Base-by-base conservation (phyloP, 2,113 vertebrate species). In the Saguinus imperator region DNA sequence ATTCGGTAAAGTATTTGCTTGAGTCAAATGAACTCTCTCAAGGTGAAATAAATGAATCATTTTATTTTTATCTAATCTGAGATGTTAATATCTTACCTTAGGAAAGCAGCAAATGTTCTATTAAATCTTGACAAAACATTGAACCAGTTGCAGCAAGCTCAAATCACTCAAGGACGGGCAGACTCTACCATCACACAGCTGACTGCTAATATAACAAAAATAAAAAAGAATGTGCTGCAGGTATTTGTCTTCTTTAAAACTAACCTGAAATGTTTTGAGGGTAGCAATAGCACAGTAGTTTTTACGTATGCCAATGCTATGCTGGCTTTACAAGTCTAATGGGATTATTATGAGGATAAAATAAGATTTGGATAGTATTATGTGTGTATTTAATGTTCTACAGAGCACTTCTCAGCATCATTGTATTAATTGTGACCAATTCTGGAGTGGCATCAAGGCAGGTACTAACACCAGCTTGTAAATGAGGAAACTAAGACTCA, bases 41-140 rank as follows among this genome's bases (percentile, higher is more conserved):
- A 87, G 70, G 64, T 94, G 83, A 96, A 94, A 89, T 61, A 77
- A 95, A 92, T 96, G 89, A 95, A 76, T 93, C 81, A 84, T 83
- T 91, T 35, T 68, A 17, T 66, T 86, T 94, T 96, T 94, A 89
- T 94, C 89, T 97, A 82, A 97, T 94, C 81, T 66, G 52, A 50
- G 82, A 79, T 75, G 43, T 80, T 95, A 92, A 95, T 89, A 90
- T 98, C 86, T 98, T 97, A 73, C 92, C 97, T 96, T 87, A 99
- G 99, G 96, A 98, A 99, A 87, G 95, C 93, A 97, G 98, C 98
- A n/a, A 98, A 98, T 93, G 93, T 82, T 89, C 98, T 99, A 14
- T 76, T 6, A 0, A 97, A 98, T 83, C 94, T 98, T 81, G 97
- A 92, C 10, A 97, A 98, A 87, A 98, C 98, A 29, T 89, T 80